These are phyloP conservation scores for Caenorhabditis sp. DNA, from an alignment of 2,888 invertebrate species.

Conservation along the genomic window DNA sequence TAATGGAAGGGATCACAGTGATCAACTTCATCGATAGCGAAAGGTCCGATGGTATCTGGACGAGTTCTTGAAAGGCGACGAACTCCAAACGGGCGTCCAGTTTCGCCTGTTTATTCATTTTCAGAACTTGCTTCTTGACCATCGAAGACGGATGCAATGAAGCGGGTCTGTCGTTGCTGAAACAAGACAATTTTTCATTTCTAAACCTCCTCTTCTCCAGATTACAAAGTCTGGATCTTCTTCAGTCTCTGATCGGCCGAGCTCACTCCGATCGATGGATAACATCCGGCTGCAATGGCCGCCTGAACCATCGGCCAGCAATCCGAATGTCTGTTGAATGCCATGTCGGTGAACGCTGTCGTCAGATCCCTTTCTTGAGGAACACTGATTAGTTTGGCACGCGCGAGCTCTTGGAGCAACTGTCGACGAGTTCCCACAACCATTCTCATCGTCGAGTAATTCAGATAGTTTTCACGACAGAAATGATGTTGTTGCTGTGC, in stretches of 20 bases:
- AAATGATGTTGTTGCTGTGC: slow-evolving; percentile 39
- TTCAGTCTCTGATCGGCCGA: slow-evolving; percentile 79
- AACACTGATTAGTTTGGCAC: slow-evolving; percentile 65
- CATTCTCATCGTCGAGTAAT: slow-evolving; percentile 90
- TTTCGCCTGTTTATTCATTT: background rate
- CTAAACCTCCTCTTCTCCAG: background rate
- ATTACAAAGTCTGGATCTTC: slow-evolving; percentile 73
- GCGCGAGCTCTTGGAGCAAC: slow-evolving; percentile 71
- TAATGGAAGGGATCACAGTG: slow-evolving; percentile 88
- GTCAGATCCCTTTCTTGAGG: background rate
- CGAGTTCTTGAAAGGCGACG: slow-evolving; percentile 74
- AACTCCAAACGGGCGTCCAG: slow-evolving; percentile 69
- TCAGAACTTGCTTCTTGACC: slow-evolving; percentile 64
- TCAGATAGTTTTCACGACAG: slow-evolving; percentile 87
- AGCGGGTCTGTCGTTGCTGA: slow-evolving; percentile 60
- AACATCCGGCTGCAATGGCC: slow-evolving; percentile 89
- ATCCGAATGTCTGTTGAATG: slow-evolving; percentile 82
- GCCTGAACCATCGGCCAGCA: slow-evolving; percentile 93
- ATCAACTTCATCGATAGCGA: slow-evolving; percentile 81
- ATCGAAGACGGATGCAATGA: slow-evolving; percentile 73
- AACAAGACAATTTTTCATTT: slow-evolving; percentile 4
- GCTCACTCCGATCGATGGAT: slow-evolving; percentile 88
- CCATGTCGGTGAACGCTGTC: background rate
- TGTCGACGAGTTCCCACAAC: slow-evolving; percentile 86
- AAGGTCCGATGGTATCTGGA: slow-evolving; percentile 52